Conservation (phyloP, 2,113 vertebrate species). For the Bos javanicus region DNA sequence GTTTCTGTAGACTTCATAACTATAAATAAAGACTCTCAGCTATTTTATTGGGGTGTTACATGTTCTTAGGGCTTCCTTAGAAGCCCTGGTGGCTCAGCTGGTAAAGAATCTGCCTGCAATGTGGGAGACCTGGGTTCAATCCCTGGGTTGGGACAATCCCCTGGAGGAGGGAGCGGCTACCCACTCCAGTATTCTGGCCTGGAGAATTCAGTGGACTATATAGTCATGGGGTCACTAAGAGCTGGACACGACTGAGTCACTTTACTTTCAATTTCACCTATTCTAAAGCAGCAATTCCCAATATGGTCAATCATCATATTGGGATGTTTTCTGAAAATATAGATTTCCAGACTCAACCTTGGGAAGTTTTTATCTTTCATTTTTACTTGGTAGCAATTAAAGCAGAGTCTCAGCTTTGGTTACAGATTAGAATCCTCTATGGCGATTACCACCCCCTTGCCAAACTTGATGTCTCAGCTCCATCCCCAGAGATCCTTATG, state of each 20-base stretch:
- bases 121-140: background rate
- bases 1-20: background rate
- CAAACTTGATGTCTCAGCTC: background rate
- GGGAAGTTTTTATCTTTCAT: background rate
- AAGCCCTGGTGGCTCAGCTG: background rate
- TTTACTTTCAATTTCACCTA: background rate
- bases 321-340: conserved; percentile 2
- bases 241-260: background rate
- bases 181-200: background rate
- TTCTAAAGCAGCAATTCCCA: background rate
- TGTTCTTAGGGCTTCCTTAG: background rate
- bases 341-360: background rate
- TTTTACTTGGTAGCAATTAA: background rate
- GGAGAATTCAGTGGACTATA: background rate
- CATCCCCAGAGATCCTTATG: background rate
- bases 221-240: background rate
- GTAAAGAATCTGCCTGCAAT: background rate
- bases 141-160: background rate
- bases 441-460: background rate
- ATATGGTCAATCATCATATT: background rate
- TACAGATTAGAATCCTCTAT: background rate
- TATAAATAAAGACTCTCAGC: background rate
- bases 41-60: background rate
- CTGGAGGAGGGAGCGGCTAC: background rate
- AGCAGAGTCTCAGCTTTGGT: background rate